A percentile compares a stretch with the other conserved stretches of the same genome.
These are phyloP conservation scores for Protobothrops flavoviridis DNA, from an alignment of 2,113 vertebrate species.

Conservation along the genomic window DNA sequence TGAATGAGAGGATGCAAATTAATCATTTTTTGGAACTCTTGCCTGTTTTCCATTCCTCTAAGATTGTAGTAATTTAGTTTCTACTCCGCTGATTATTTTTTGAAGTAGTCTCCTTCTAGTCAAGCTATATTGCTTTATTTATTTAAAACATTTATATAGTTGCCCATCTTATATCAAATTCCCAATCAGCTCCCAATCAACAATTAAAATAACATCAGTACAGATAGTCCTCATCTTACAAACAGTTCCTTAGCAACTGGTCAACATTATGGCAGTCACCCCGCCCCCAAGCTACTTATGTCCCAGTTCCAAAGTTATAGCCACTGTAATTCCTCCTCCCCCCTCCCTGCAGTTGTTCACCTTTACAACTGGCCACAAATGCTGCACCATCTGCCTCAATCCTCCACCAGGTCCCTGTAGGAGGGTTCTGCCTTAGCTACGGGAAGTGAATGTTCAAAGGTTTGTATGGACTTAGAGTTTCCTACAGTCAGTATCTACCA, in stretches of 20 bases:
- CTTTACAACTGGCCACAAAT: neutral
- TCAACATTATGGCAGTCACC: neutral
- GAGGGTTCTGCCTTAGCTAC: neutral
- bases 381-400: neutral
- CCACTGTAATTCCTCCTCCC: neutral
- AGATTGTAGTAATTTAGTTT: constrained; percentile 31
- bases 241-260: neutral
- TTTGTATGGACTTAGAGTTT: constrained; percentile 25
- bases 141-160: neutral
- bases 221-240: neutral
- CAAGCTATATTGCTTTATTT: neutral
- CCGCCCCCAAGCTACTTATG: neutral
- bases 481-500: neutral
- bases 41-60: constrained; percentile 38
- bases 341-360: neutral
- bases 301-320: neutral
- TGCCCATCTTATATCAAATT: neutral
- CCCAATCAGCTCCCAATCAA: neutral
- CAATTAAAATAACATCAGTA: neutral
- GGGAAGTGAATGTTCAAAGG: constrained; percentile 29
- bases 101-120: neutral
- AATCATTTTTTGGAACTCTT: constrained; percentile 31
- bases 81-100: neutral
- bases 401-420: neutral
- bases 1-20: constrained; percentile 42